Evolutionary conservation across 2,113 vertebrate species (phyloP).

Genomic region (Clarias batrachus): DNA sequence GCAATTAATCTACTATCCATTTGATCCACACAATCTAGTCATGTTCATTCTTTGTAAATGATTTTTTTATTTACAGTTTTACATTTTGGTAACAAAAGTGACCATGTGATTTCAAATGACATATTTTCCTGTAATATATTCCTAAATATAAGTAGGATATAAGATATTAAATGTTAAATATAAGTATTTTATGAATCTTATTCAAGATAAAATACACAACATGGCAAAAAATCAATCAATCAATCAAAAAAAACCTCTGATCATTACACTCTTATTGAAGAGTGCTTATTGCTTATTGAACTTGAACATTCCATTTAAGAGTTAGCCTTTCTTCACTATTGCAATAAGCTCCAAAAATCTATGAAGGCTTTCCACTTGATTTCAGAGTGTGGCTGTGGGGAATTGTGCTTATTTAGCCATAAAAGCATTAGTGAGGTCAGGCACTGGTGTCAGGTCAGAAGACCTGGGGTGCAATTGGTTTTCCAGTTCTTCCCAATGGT

Average conservation of each 20-base stretch:
- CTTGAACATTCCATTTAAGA: background rate
- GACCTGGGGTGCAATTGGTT: background rate
- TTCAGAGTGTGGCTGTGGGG: background rate
- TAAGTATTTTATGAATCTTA: background rate
- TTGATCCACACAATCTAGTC: background rate
- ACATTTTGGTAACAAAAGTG: background rate
- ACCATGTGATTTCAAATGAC: background rate
- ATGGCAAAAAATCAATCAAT: background rate
- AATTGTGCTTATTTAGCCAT: background rate
- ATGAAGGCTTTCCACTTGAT: background rate
- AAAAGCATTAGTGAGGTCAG: background rate
- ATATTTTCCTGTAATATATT: no score
- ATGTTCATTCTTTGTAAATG: background rate
- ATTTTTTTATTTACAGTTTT: background rate
- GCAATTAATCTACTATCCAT: background rate
- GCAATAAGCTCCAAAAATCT: background rate
- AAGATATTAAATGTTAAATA: background rate
- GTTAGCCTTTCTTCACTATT: background rate
- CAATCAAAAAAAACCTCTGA: no score
- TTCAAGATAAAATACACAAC: background rate
- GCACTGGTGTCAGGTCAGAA: background rate
- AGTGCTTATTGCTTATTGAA: background rate
- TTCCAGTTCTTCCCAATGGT: background rate
- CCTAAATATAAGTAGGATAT: no score
- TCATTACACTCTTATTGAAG: background rate